A percentile compares a stretch with the other conserved stretches of the same genome.
Conservation (phyloP, 2,888 invertebrate genomes). For the Pristionchus maxplancki region DNA sequence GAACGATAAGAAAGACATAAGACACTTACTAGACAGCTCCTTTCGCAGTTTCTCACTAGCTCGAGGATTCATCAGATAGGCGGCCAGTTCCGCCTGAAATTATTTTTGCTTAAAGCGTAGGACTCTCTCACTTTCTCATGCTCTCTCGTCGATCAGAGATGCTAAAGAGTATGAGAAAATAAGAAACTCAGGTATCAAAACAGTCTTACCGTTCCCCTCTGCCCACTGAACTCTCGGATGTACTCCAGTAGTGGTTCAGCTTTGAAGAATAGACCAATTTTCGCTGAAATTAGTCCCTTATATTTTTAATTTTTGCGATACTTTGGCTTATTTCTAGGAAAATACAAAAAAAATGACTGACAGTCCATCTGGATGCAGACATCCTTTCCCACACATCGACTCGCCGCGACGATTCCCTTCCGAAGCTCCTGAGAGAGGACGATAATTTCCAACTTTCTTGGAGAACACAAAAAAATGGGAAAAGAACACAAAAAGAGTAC, state of each 20-base stretch:
- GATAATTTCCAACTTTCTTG: not conserved
- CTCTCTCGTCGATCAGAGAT: too few relatives aligned
- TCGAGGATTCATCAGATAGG: not conserved
- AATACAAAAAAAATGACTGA: too few relatives aligned
- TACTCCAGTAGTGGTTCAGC: not conserved
- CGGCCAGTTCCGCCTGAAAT: not conserved
- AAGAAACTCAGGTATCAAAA: too few relatives aligned
- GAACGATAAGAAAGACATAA: too few relatives aligned
- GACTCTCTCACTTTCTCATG: not conserved
- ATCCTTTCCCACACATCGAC: not conserved
- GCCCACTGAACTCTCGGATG: not conserved
- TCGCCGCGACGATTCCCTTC: not conserved
- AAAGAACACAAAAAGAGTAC: too few relatives aligned
- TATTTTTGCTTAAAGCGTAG: not conserved
- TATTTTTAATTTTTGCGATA: too few relatives aligned
- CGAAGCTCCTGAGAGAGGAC: not conserved
- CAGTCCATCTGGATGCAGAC: not conserved
- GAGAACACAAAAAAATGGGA: not conserved
- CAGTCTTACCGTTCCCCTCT: not conserved
- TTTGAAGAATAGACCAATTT: not conserved
- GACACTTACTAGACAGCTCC: not conserved
- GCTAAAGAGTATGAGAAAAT: not conserved
- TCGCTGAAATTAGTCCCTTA: not conserved
- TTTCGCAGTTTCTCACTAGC: not conserved
- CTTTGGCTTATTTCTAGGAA: too few relatives aligned